Evolutionary conservation across 2,797 vertebrate genomes (phyloP), one percentile per base, ranked within the genome.

Genomic region (Sebastiscus tertius): DNA sequence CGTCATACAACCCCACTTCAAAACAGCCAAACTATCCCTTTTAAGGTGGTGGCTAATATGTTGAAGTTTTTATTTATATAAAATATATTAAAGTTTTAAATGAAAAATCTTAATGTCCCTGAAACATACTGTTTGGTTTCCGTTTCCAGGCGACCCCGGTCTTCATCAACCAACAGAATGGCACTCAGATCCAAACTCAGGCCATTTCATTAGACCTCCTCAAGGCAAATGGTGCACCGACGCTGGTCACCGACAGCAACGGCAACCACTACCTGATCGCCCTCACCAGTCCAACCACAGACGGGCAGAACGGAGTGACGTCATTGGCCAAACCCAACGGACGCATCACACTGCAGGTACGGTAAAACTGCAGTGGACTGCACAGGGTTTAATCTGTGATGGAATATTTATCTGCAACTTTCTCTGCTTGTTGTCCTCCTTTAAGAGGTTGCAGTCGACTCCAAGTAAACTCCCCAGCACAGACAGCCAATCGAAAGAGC

Each of bases 251-350:
- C 0, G 97, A 99, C 91, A 95, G 96, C 89, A 96, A 97, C 61
- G 98, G 97, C 84, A 97, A 98, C 93, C 98, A 97, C 94, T 96
- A 99, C 78, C 94, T 99, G 88, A 97, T 99, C 79, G 96, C 97
- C 1, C 93, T 99, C 88, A 97, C 97, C 95, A 97, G 96, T 87
- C 96, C 95, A 87, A 88, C 88, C 8, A 0, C 94, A 0, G 96
- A 97, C 26, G 94, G 94, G n/a, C 94, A 92, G 91, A 96, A 94
- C 62, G 92, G 94, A 87, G 93, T 94, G 88, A 94, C 96, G 1
- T 88, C 95, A 80, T 89, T 92, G 4, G 92, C 89, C 79, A 97
- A 96, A 92, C 82, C 89, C 82, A 96, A 94, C 11, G 95, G 95
- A 56, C 96, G 96, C 78, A 95, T 97, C 13, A 94, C 96, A 34